Evolutionary conservation across 2,888 invertebrate genomes (phyloP), one percentile per base, ranked within the genome.

Genomic region (Zaprionus lineosus): DNA sequence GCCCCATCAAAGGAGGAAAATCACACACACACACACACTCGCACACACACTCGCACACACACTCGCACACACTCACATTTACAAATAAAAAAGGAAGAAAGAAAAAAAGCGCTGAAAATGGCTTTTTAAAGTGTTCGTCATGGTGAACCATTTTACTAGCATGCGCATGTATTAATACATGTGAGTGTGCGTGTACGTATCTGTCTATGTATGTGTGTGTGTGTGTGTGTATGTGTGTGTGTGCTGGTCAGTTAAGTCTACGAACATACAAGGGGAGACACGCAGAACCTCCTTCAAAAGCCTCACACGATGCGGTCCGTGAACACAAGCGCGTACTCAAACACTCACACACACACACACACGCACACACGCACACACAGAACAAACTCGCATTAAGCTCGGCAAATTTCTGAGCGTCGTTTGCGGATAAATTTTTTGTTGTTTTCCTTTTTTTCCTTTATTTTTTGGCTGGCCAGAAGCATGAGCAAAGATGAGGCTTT

Each of bases 101-200:
- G 24, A 36, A 19, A 33, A 53, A 44, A 58, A 67, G 53, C 56
- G 53, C 71, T 67, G 67, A 79, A n/a, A 78, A 83, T 78, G 83
- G 76, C 83, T 78, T 78, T 78, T 78, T 78, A 78, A 78, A 78
- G 74, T 76, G 62, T 79, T 69, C 47, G 56, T 66, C 43, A 65
- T 60, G 60, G 37, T 16, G 18, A 33, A 57, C 55, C 65, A 74
- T 53, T 64, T 68, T 57, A 43, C 53, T 15, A n/a, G n/a, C n/a
- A n/a, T n/a, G n/a, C n/a, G n/a, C n/a, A n/a, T n/a, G n/a, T n/a
- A n/a, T n/a, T n/a, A n/a, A 14, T 31, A 43, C 36, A 28, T 31
- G 36, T 29, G 19, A n/a, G n/a, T n/a, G n/a, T n/a, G n/a, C n/a
- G n/a, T n/a, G n/a, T n/a, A n/a, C n/a, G n/a, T n/a, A n/a, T n/a